Base-by-base conservation (phyloP, 1,140 invertebrate genomes). In the Papilio xuthus region DNA sequence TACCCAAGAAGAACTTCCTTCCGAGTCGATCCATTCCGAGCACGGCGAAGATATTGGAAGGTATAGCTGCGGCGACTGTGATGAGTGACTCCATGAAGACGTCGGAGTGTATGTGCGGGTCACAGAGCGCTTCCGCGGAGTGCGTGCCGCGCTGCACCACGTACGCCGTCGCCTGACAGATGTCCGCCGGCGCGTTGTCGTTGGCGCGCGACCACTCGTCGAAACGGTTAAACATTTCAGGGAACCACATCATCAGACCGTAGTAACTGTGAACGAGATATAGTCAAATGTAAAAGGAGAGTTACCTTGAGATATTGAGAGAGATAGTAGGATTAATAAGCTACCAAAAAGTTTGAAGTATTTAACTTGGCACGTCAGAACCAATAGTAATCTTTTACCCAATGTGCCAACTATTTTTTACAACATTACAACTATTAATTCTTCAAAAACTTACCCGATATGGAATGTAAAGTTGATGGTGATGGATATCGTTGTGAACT, bases 201-300 rank as follows among this genome's bases (percentile, higher is more conserved):
- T 95, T 94, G 10, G 89, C 94, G 44, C 95, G 94, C 77, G 96
- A 95, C 90, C 95, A 98, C 87, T 97, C 96, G 88, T 98, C 97
- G 87, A 97, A 97, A 63, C 97, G 96, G 89, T 97, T 97, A 93
- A 97, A 98, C 81, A 98, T 95, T 92, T 98, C 97, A 0, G 97
- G 97, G 93, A 98, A 98, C 97, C 97, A 98, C 96, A 98, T 97
- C 97, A 98, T 97, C 26, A 98, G 93, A 70, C 97, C 97, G 85
- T 98, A 98, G 88, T 98, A 98, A 79, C 96, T 96, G 87, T 1
- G 80, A 77, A 44, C 28, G 13, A 70, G 23, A 67, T 8, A 63
- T 76, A 1, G 60, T 28, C 20, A 13, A 26, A 10, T 60, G 13
- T 60, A 18, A 60, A 7, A 60, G n/a, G 53, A 60, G 20, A 60